Evolutionary conservation across 2,113 vertebrate genomes (phyloP), one percentile per base, ranked within the genome.

Genomic region (Pomatostomus ruficeps): DNA sequence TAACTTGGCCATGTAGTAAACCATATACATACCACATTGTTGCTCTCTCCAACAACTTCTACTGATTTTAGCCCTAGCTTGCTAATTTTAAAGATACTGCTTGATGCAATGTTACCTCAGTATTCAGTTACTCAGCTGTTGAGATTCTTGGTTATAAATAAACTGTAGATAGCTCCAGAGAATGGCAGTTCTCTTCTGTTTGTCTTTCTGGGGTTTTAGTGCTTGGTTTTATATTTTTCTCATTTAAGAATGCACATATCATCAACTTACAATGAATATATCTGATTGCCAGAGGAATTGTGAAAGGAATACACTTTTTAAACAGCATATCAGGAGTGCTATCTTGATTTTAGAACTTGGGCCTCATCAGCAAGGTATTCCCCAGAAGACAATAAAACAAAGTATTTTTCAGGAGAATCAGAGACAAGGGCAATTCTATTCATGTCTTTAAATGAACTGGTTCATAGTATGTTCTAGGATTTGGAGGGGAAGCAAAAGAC

Each of bases 171-270:
- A 48, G 4, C 10, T 68, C 35, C 35, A 68, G 70, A 79, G 25
- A 4, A 54, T 35, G 29, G 8, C 19, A 48, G 14, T 17, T 66
- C 13, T 26, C 11, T 74, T 72, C 42, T 86, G 24, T 68, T 85
- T 83, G 19, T 76, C 16, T 40, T 71, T 51, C 71, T 7, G 40
- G 13, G 8, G 40, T 76, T 61, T 40, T n/a, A 55, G 36, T 45
- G 18, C 24, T 85, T 70, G 25, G 6, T 68, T 68, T 75, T n/a
- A n/a, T n/a, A 29, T 46, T 77, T 74, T 86, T 22, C 33, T 7
- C 7, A 1, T 43, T 74, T 71, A 55, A 43, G 43, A 81, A 63
- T n/a, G 23, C 3, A 14, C 0, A 0, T 4, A 1, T 52, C 46
- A 35, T 17, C 45, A 84, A 5, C 45, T 76, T 73, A 15, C 4